These are phyloP conservation scores for Caenorhabditis sp. DNA, from an alignment of 2,888 invertebrate species.

Conservation along the genomic window DNA sequence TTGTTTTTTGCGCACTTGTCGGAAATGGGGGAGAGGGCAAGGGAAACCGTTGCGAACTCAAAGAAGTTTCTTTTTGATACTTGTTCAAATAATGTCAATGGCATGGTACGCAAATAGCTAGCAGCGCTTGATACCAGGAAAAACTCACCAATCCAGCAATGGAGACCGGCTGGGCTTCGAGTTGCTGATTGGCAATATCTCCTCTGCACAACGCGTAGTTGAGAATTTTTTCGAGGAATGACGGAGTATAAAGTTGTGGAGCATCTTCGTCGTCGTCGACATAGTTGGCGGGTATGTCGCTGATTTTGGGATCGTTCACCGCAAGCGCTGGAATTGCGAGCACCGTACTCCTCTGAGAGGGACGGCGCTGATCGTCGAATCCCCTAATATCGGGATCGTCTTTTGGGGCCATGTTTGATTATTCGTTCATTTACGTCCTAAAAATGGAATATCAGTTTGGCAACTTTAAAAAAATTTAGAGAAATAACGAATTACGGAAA, in stretches of 20 bases:
- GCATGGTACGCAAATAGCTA: slow-evolving; percentile 16
- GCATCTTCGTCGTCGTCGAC: slow-evolving; percentile 66
- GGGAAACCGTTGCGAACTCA: slow-evolving; percentile 7
- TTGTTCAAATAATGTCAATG: slow-evolving; percentile 28
- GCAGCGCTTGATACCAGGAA: not conserved
- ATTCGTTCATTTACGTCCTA: slow-evolving; percentile 35
- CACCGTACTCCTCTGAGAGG: slow-evolving; percentile 57
- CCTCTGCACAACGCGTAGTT: slow-evolving; percentile 66
- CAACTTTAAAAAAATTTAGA: not conserved
- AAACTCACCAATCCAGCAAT: slow-evolving; percentile 65
- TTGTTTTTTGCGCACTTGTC: slow-evolving; percentile 46
- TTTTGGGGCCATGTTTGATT: slow-evolving; percentile 57
- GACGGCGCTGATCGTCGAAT: slow-evolving; percentile 50
- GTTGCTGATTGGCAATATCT: slow-evolving; percentile 63
- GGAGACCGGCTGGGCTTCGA: slow-evolving; percentile 63
- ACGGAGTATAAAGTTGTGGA: slow-evolving; percentile 59
- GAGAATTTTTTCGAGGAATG: slow-evolving; percentile 61
- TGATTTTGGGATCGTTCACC: slow-evolving; percentile 35
- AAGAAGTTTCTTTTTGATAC: slow-evolving; percentile 35
- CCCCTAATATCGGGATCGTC: slow-evolving; percentile 52
- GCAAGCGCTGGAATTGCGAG: slow-evolving; percentile 50
- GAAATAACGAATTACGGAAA: not conserved
- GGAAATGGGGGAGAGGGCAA: slow-evolving; percentile 1
- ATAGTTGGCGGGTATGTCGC: slow-evolving; percentile 13
- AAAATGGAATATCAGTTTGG: not conserved